Evolutionary conservation across 2,888 invertebrate genomes (phyloP), one percentile per base, ranked within the genome.

Genomic region (Oscheius sp.): DNA sequence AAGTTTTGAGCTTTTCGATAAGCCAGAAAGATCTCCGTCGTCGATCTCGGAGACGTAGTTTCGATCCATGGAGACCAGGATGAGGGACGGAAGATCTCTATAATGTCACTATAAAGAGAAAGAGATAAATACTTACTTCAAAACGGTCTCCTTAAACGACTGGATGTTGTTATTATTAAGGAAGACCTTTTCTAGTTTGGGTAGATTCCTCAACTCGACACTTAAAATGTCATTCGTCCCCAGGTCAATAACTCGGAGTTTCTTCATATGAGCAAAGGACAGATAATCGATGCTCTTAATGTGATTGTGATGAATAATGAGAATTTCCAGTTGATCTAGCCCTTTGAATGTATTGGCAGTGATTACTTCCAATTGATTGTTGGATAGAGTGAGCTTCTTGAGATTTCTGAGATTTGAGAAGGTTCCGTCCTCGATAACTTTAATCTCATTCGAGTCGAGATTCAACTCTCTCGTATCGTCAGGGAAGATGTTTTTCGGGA

Each of bases 381-480:
- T 85, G 67, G 85, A 84, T 45, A 88, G 66, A 67, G 87, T 87
- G 9, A 88, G 81, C 20, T 61, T 68, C 56, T 64, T 72, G 67
- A 84, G 68, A 33, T 69, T 73, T 26, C 67, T 61, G 57, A 82
- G 51, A 24, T 63, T 47, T 8, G 56, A 50, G 65, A 85, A 85
- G 2, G 78, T 67, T 8, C 77, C 74, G 22, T 76, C 77, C 22
- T 80, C 79, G 38, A 86, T 75, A 22, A 41, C 44, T 0, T 38
- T 22, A 9, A 81, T 73, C 6, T 71, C 64, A 49, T 83, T 83
- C 30, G 68, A 47, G 20, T 71, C 77, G 57, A 81, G 50, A 47
- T 56, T 67, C 24, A 81, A 63, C 63, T 87, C 71, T 24, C 73
- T 57, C 6, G 87, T 68, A 12, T 83, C 81, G 67, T 84, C 85